Base-by-base conservation (phyloP, 2,888 invertebrate species). In the Stegana nigrithorax region DNA sequence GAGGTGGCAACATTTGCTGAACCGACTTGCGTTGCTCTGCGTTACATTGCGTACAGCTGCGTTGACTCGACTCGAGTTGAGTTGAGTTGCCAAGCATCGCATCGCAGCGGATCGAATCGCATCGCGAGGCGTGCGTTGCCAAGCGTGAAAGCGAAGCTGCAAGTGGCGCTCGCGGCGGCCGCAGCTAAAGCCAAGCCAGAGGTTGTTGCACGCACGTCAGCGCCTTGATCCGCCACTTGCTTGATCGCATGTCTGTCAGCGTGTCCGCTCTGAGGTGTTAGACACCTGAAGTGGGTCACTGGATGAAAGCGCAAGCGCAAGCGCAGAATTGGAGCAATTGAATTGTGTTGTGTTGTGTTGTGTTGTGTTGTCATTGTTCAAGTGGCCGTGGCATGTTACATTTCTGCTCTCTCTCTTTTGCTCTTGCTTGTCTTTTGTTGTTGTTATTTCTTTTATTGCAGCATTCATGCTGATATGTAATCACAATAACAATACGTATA, bases 131-230 rank as follows among this genome's bases (percentile, higher is more conserved):
- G n/a, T n/a, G n/a, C n/a, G n/a, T n/a, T n/a, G n/a, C n/a, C n/a
- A n/a, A n/a, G n/a, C n/a, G n/a, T n/a, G n/a, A n/a, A n/a, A n/a
- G n/a, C n/a, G n/a, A n/a, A n/a, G n/a, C 42, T 42, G 42, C 42
- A n/a, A 42, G 12, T 4, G 12, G 4, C 42, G 32, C 32, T 8
- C 32, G 7, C 32, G 42, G 42, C 42, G 12, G 42, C n/a, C 5
- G 17, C 6, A 42, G 65, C 65, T 68, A 73, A 77, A 77, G 77
- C 76, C 75, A 78, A 72, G 79, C 53, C 59, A 64, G 67, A 78
- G 75, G 78, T 75, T 80, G 78, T 75, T 75, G 75, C 78, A 78
- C 75, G 75, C 73, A 73, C 65, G 60, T 65, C 44, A 62, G 58
- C 65, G 64, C 57, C 68, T 63, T 64, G 60, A 63, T 45, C 64